Base-by-base conservation (phyloP, 2,797 vertebrate species). In the Parauchenoglanis ngamensis region DNA sequence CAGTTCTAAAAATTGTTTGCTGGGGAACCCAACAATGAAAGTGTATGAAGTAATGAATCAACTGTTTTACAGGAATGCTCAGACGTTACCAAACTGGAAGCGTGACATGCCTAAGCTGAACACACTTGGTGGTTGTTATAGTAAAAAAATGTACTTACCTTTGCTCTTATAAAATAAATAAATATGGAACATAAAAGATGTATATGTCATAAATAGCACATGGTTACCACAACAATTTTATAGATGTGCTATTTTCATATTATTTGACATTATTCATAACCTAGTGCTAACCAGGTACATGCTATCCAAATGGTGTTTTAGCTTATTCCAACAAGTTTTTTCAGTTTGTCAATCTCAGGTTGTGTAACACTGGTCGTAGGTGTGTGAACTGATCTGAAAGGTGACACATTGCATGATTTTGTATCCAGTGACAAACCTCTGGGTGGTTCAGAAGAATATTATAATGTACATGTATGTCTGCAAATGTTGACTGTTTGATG, bases 51-150 rank as follows among this genome's bases (percentile, higher is more conserved):
- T 76, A 44, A 76, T 78, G 13, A 17, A 54, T 15, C 28, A 21
- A 25, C 46, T 68, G 8, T 80, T 86, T 70, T 15, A 44, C 1
- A 85, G 81, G 15, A 88, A 65, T n/a, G 80, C 52, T 59, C 7
- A 65, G 85, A 89, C 89, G 87, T 80, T n/a, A 83, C 82, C 72
- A 73, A 87, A 85, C 88, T 59, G 40, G 90, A 90, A 87, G 85
- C 79, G 56, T 77, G 63, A 13, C 46, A 52, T 31, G 67, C 17
- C 13, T 13, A 75, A 72, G 59, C 79, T 72, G 3, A 49, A 2
- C 1, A 76, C 23, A 25, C 15, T 2, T 44, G 44, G 23, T 7
- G 44, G 65, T 40, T 13, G 8, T 28, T 85, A 35, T 3, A 3
- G 40, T 68, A 31, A 82, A 56, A 44, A 86, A 83, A 54, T 76